Evolutionary conservation across 2,888 invertebrate species (phyloP).

Genomic region (Perdita meconis): DNA sequence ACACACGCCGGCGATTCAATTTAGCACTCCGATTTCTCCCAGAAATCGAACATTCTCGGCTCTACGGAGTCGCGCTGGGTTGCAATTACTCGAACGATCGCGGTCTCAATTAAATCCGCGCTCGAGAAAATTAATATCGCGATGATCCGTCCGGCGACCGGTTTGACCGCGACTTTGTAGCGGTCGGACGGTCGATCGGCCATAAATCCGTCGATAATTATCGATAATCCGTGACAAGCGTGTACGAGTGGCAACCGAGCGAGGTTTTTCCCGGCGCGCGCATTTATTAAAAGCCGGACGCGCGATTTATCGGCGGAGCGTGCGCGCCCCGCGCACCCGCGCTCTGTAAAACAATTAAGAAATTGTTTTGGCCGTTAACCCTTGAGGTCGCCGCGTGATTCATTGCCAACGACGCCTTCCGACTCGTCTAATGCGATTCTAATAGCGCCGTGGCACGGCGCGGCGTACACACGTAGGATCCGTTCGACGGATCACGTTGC

Average conservation of each 20-base stretch:
- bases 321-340: not conserved
- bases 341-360: slow-evolving; percentile 68
- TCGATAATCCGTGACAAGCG: slow-evolving; percentile 16
- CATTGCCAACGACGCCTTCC: slow-evolving; percentile 64
- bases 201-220: slow-evolving; percentile 46
- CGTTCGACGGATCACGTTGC: slow-evolving; percentile 41
- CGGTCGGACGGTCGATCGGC: not conserved
- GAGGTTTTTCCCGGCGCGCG: slow-evolving; percentile 10
- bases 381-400: slow-evolving; percentile 62
- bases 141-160: slow-evolving; percentile 11
- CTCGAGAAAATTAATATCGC: slow-evolving; percentile 27
- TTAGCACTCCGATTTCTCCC: not conserved
- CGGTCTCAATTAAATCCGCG: slow-evolving; percentile 7
- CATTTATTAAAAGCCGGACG: slow-evolving; percentile 31
- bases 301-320: slow-evolving; percentile 37
- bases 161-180: not conserved
- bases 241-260: not conserved
- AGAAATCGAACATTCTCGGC: not conserved
- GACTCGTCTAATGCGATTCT: slow-evolving; percentile 70
- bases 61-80: not conserved
- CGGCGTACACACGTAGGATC: slow-evolving; percentile 29
- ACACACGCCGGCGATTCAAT: not conserved
- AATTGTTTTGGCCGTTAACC: slow-evolving; percentile 70
- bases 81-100: not conserved
- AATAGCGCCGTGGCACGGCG: slow-evolving; percentile 61